Evolutionary conservation across 2,113 vertebrate genomes (phyloP).

Genomic region (Labeo rohita): DNA sequence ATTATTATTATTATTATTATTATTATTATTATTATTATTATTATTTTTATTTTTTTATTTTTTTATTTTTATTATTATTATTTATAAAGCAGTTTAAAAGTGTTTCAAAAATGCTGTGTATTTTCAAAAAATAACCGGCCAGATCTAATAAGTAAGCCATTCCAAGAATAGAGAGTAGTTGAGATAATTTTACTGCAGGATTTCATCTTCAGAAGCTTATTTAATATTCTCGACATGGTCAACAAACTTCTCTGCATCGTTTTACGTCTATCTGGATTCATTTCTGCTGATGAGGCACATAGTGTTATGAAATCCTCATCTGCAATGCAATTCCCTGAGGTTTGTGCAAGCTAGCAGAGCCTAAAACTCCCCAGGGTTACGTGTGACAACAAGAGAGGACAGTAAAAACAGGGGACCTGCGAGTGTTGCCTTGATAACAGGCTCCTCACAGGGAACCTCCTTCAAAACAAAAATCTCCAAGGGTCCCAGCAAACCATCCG

Average conservation of each 20-base stretch:
- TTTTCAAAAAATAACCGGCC: too few relatives aligned
- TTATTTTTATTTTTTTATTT: too few relatives aligned
- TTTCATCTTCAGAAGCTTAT: not conserved
- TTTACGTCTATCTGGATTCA: not conserved
- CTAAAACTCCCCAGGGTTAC: not conserved
- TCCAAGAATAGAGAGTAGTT: not conserved
- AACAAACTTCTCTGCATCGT: not conserved
- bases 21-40: too few relatives aligned
- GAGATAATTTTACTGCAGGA: too few relatives aligned
- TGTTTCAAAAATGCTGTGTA: too few relatives aligned
- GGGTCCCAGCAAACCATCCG: slow-evolving; percentile 26
- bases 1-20: too few relatives aligned
- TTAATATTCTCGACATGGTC: not conserved
- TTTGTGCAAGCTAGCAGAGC: not conserved
- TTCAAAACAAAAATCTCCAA: slow-evolving; percentile 64
- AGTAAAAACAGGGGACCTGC: slow-evolving; percentile 16
- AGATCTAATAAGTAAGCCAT: not conserved
- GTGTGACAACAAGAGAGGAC: not conserved
- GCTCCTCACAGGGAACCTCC: slow-evolving; percentile 55
- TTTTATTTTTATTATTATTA: too few relatives aligned
- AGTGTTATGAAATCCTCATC: not conserved
- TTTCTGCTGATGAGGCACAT: slow-evolving; percentile 16
- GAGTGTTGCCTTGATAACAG: slow-evolving; percentile 49
- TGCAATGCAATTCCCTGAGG: not conserved
- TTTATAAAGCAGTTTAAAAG: too few relatives aligned